Base-by-base conservation (phyloP, 2,113 vertebrate genomes). In the Callocephalon fimbriatum region DNA sequence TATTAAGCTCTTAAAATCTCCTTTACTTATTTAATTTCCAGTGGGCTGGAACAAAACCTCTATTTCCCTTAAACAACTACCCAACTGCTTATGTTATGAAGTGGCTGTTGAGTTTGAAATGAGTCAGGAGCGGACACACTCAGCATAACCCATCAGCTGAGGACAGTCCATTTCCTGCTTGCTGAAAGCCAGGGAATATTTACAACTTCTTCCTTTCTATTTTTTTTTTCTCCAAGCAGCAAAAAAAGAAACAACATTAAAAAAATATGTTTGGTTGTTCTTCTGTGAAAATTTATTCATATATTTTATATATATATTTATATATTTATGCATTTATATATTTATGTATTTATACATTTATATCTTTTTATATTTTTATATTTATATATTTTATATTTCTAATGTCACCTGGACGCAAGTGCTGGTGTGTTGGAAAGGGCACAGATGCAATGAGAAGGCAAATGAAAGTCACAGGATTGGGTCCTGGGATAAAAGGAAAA, bases 151-250 rank as follows among this genome's bases (percentile, higher is more conserved):
- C 38, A 37, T 53, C 50, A 81, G 23, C 61, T 67, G 25, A 17
- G 47, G 35, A 67, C 47, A 59, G 63, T 25, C 38, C 2, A 26
- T 47, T 86, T 95, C 67, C 75, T 80, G 32, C 35, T 45, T 0
- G 1, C 48, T 88, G 66, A 86, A 94, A 88, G 26, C 22, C 25
- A 75, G 38, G 42, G 27, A 58, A 54, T 63, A 76, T 59, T 78
- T 88, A 51, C 10, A 50, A 21, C 35, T 54, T 25, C 7, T 47
- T 21, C 48, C 22, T 21, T n/a, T 51, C 18, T 42, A n/a, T 32
- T 16, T 22, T 37, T 63, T 6, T 7, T 13, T 6, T 3, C 0
- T 1, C 4, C 19, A 56, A 29, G 35, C 37, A 71, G 40, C 5
- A 44, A 40, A 77, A 44, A 54, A 56, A 45, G 6, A 66, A 23